Percentiles rank a stretch among this genome's conserved stretches.
These are phyloP conservation scores for Malurus splendens DNA, from an alignment of 2,797 vertebrate species.

Conservation along the genomic window DNA sequence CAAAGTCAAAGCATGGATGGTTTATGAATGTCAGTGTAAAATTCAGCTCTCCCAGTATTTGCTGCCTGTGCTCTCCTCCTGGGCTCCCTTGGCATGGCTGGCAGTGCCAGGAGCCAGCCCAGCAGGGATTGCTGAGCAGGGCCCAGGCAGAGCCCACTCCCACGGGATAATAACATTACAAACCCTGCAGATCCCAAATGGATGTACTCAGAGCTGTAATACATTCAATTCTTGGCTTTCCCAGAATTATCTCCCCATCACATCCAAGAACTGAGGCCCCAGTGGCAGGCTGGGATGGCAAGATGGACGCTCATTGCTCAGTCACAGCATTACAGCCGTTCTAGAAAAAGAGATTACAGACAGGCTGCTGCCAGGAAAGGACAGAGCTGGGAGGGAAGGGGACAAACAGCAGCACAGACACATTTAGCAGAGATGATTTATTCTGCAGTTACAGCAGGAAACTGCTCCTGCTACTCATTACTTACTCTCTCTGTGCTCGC, in stretches of 20 bases:
- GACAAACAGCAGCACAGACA: not conserved
- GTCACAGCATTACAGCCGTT: not conserved
- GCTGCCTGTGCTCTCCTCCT: not conserved
- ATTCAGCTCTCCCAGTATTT: not conserved
- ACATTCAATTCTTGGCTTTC: not conserved
- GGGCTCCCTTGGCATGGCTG: not conserved
- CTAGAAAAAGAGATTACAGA: conserved; percentile 4
- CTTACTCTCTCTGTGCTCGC: not conserved
- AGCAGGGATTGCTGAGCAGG: not conserved
- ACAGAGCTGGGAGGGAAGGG: not conserved
- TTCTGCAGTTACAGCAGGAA: not conserved
- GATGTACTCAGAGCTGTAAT: not conserved
- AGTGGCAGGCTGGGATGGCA: conserved; percentile 4
- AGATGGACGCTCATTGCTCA: conserved; percentile 29
- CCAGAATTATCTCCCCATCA: conserved; percentile 4
- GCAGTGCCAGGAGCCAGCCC: not conserved
- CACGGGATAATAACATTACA: not conserved
- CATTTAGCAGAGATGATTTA: not conserved
- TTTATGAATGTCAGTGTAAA: not conserved
- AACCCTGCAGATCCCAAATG: not conserved
- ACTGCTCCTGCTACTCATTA: not conserved
- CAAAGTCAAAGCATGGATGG: not conserved
- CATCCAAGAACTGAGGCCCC: not conserved
- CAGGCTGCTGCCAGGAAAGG: conserved; percentile 24
- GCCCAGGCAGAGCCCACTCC: not conserved